Conservation (phyloP, 2,888 invertebrate species). For the Clepsis dumicolana region DNA sequence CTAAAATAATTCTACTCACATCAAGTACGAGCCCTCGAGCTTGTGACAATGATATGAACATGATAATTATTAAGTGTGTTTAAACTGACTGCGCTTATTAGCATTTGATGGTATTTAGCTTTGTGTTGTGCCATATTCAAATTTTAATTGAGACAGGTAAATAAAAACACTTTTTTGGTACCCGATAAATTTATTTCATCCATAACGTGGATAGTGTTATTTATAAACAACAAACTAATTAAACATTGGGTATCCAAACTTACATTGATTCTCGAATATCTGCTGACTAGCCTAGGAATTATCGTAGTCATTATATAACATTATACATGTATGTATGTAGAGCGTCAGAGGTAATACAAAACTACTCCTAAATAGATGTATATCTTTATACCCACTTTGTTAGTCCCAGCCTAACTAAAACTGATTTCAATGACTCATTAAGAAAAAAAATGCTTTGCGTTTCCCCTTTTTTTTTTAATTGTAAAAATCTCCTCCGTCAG, state of each 20-base stretch:
- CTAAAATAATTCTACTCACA: no score
- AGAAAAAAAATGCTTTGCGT: constrained; percentile 50
- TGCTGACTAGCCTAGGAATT: constrained; percentile 62
- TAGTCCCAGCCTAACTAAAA: constrained; percentile 66
- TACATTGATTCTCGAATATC: constrained; percentile 67
- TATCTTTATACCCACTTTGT: constrained; percentile 60
- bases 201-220: constrained; percentile 71
- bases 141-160: not conserved
- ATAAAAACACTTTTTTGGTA: constrained; percentile 63
- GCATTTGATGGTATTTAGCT: no score
- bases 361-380: constrained; percentile 53
- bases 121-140: no score
- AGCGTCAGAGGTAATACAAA: constrained; percentile 56
- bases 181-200: constrained; percentile 72
- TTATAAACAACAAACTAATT: constrained; percentile 76
- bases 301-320: constrained; percentile 57
- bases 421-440: constrained; percentile 42
- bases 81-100: no score
- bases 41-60: no score
- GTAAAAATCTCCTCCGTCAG: constrained; percentile 20
- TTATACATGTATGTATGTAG: constrained; percentile 80
- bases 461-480: constrained; percentile 55
- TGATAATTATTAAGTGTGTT: no score
- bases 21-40: no score
- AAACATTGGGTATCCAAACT: constrained; percentile 71